phyloP scores from a whole-genome alignment of 1,140 invertebrate species.

The Leguminivora glycinivorella region DNA sequence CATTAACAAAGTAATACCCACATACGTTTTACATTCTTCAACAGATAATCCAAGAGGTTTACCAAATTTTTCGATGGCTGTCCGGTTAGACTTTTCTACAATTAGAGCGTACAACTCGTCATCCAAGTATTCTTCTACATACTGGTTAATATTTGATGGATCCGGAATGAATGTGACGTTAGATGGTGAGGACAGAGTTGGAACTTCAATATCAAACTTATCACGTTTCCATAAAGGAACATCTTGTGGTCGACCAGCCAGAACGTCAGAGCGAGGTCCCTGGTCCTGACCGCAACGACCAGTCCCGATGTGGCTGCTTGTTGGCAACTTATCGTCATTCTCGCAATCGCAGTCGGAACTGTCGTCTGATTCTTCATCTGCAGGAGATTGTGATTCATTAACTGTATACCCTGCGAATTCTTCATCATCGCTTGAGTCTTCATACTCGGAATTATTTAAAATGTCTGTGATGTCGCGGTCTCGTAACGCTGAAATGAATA shows the following conservation, averaged over 20 bases:
- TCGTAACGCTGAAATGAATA: neutral
- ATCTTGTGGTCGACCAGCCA: neutral
- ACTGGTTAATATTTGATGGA: no score
- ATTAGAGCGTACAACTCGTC: neutral
- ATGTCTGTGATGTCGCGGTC: neutral
- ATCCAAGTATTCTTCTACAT: neutral
- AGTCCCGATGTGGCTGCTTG: neutral
- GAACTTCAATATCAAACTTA: no score
- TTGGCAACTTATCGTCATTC: neutral
- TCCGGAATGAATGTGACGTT: no score
- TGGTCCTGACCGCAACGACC: neutral
- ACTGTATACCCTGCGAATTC: neutral
- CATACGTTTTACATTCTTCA: no score
- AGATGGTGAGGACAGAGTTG: no score
- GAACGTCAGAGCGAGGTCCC: neutral
- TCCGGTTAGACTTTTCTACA: constrained; percentile 8
- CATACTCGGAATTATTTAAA: neutral
- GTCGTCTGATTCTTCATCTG: neutral
- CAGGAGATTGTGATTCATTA: neutral
- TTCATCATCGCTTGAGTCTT: neutral
- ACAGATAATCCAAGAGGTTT: neutral
- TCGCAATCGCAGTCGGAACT: neutral
- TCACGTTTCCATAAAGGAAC: neutral
- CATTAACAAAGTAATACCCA: neutral
- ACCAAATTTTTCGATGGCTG: neutral